Base-by-base conservation (phyloP, 2,797 vertebrate species). In the Liasis olivaceus region DNA sequence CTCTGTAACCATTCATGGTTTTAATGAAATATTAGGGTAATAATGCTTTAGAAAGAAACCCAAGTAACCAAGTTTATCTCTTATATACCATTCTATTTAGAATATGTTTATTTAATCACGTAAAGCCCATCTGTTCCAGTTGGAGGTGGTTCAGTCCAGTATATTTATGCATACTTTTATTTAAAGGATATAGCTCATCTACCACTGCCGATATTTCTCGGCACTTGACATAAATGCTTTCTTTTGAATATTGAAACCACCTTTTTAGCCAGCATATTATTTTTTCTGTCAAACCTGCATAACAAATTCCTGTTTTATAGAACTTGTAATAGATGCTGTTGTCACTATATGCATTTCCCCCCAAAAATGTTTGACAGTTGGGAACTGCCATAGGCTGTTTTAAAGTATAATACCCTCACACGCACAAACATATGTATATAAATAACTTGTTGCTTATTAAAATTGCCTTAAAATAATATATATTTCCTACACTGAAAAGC, bases 281-380 rank as follows among this genome's bases (percentile, higher is more conserved):
- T 93, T 93, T 72, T 87, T 42, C 11, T 85, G 77, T n/a, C 60
- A 69, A 95, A 93, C 7, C 11, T 85, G 4, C 91, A 20, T 5
- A 77, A 62, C 85, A 93, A 95, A 96, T 94, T 93, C 24, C 87
- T 93, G 88, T 94, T 95, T 93, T 89, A 89, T 20, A 95, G 69
- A 94, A 17, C 66, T 12, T 36, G 93, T 95, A 91, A 92, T 92
- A 89, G 15, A 20, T 91, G 22, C 1, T 58, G 36, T 77, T 96
- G 87, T 69, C 92, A 95, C 31, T 87, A 54, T 66, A 62, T 85
- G 6, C 4, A 31, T 11, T 85, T 84, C 92, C 66, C 92, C 63
- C 36, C 77, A 91, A 13, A 77, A 17, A 62, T 63, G 20, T 66
- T 62, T 91, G 64, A 69, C 85, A 28, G 31, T 28, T 90, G 89